These are phyloP conservation scores for Leptinotarsa tumamoca DNA, from an alignment of 2,888 invertebrate genomes.

Conservation along the genomic window DNA sequence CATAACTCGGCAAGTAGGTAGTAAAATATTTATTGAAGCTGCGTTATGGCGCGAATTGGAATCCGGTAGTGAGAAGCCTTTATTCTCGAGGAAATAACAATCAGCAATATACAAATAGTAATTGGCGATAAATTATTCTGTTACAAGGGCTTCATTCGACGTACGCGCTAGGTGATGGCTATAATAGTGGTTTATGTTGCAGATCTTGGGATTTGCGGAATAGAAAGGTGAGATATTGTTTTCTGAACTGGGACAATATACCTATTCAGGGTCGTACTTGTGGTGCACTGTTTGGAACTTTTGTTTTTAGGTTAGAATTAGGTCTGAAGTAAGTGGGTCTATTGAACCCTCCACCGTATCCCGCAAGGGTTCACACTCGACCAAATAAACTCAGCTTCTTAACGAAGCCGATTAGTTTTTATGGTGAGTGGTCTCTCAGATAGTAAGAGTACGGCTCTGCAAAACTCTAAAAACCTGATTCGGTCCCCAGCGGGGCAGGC, in stretches of 20 bases:
- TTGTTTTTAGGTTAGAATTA: too few relatives aligned
- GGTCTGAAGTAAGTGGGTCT: too few relatives aligned
- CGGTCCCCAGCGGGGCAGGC: too few relatives aligned
- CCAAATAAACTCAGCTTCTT: too few relatives aligned
- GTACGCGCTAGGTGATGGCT: not conserved
- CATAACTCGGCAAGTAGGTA: slow-evolving; percentile 23
- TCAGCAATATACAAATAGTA: slow-evolving; percentile 20
- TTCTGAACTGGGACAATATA: not conserved
- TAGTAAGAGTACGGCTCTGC: too few relatives aligned
- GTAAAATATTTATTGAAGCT: slow-evolving; percentile 26
- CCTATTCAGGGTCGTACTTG: too few relatives aligned
- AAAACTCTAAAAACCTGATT: too few relatives aligned
- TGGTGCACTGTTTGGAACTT: too few relatives aligned
- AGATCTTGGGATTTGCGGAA: not conserved
- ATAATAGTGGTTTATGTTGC: slow-evolving; percentile 7
- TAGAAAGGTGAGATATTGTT: not conserved
- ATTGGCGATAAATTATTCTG: slow-evolving; percentile 12
- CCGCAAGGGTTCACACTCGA: too few relatives aligned
- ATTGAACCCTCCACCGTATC: too few relatives aligned
- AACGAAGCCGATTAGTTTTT: too few relatives aligned
- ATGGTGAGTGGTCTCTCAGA: too few relatives aligned
- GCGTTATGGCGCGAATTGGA: slow-evolving; percentile 25
- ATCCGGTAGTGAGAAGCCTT: slow-evolving; percentile 27
- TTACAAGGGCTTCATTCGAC: slow-evolving; percentile 9
- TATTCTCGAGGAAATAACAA: slow-evolving; percentile 22